Percentiles rank a stretch among this genome's conserved stretches.
These are phyloP conservation scores for Euphonia xanthogaster DNA, from an alignment of 2,797 vertebrate genomes.

Conservation along the genomic window DNA sequence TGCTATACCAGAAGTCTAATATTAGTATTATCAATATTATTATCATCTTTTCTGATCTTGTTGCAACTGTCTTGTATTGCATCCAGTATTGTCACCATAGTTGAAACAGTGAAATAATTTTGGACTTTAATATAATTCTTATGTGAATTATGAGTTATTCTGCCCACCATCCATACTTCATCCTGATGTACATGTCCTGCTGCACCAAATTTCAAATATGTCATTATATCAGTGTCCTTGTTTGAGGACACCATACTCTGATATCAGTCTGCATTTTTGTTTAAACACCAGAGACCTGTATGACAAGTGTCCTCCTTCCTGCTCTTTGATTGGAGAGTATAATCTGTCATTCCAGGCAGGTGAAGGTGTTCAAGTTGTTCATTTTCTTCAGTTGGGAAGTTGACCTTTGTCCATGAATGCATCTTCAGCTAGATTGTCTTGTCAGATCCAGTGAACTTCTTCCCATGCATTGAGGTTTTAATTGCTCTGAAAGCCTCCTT, in stretches of 20 bases:
- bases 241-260: neutral
- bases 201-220: neutral
- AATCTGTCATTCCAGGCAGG: neutral
- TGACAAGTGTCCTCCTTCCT: neutral
- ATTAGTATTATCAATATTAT: neutral
- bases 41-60: neutral
- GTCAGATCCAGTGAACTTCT: neutral
- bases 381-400: neutral
- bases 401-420: neutral
- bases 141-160: neutral
- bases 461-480: neutral
- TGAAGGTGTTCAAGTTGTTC: neutral
- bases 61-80: neutral
- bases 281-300: neutral
- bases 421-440: neutral
- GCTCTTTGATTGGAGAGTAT: neutral
- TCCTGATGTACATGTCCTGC: neutral
- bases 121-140: neutral
- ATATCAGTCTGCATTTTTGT: neutral
- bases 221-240: neutral
- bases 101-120: neutral
- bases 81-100: neutral
- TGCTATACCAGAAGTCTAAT: rapidly evolving
- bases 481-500: neutral
- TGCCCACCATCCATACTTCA: neutral